A percentile compares a stretch with the other conserved stretches of the same genome.
Conservation (phyloP, 2,113 vertebrate genomes). For the Ondatra zibethicus region DNA sequence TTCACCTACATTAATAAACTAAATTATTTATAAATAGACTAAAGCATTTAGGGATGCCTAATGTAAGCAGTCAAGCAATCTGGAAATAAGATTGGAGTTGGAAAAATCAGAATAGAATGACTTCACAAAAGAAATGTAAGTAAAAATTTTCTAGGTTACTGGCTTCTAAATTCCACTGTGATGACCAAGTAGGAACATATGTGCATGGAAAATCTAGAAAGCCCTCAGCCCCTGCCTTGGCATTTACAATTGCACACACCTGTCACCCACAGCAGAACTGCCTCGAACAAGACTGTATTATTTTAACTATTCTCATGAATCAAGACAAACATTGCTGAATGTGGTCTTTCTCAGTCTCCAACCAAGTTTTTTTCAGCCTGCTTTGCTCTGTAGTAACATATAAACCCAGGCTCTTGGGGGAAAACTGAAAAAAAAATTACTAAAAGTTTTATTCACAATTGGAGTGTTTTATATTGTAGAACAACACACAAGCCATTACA, state of each 20-base stretch:
- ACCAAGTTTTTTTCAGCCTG: neutral
- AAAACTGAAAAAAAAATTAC: neutral
- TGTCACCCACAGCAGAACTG: neutral
- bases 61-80: neutral
- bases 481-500: neutral
- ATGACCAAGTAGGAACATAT: neutral
- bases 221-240: neutral
- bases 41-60: neutral
- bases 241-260: neutral
- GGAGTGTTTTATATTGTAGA: neutral
- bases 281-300: neutral
- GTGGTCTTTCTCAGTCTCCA: neutral
- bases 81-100: constrained; percentile 6
- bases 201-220: neutral
- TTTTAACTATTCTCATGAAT: neutral
- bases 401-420: neutral
- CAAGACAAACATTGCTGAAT: neutral
- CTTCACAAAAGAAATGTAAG: neutral
- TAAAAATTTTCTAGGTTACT: neutral
- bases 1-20: neutral
- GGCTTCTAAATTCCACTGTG: neutral
- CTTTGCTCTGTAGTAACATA: neutral
- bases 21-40: neutral
- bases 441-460: neutral
- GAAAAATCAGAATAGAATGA: neutral